Conservation (phyloP, 2,113 vertebrate species). For the Acinonyx jubatus region DNA sequence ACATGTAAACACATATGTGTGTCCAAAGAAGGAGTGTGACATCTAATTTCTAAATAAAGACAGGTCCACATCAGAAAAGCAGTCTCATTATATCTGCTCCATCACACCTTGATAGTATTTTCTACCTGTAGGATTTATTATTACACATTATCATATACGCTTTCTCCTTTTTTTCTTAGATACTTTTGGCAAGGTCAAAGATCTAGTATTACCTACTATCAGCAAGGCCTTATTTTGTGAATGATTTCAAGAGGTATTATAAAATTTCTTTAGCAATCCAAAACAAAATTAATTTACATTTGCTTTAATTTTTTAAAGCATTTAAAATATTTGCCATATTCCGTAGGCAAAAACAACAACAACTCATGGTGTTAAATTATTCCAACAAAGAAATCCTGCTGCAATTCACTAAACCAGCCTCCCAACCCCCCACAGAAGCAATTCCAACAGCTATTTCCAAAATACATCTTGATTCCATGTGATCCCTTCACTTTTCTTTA, state of each 20-base stretch:
- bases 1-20: neutral
- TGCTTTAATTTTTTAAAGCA: neutral
- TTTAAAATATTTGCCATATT: neutral
- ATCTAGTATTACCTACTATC: neutral
- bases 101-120: neutral
- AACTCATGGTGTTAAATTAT: neutral
- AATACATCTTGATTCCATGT: neutral
- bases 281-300: slow-evolving; percentile 1
- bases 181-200: neutral
- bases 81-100: neutral
- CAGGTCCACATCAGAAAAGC: neutral
- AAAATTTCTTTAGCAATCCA: neutral
- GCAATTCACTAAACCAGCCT: neutral
- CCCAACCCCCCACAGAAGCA: neutral
- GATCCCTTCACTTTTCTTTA: neutral
- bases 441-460: neutral
- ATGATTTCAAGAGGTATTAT: neutral
- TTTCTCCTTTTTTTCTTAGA: neutral
- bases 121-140: neutral
- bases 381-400: neutral
- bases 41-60: neutral
- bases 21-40: neutral
- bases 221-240: neutral
- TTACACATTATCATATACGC: neutral
- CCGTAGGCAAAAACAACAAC: neutral